These are phyloP conservation scores for Ammodytes marinus DNA, from an alignment of 2,113 vertebrate species.

Conservation along the genomic window DNA sequence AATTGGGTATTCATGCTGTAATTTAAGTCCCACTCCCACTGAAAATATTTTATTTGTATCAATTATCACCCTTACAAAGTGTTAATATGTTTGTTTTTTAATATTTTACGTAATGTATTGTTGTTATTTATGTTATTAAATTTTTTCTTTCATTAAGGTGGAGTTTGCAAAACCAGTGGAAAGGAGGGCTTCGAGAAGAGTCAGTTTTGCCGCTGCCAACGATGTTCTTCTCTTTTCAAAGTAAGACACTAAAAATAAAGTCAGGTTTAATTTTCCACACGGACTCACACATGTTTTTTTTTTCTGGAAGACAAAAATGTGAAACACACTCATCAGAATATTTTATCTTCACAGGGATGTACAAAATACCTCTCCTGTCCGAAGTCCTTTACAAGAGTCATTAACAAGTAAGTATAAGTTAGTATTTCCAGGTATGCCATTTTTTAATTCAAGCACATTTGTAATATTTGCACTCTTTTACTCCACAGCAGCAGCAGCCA, in stretches of 20 bases:
- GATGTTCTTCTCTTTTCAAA: slow-evolving; percentile 81
- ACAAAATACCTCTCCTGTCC: slow-evolving; percentile 71
- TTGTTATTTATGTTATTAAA: not conserved
- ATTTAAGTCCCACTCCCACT: not conserved
- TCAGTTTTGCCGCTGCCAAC: slow-evolving; percentile 85
- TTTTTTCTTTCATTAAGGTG: slow-evolving; percentile 67
- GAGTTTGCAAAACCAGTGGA: slow-evolving; percentile 74
- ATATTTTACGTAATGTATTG: not conserved
- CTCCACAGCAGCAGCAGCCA: slow-evolving; percentile 46
- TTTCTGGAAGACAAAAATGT: too few species aligned
- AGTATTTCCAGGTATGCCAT: not conserved
- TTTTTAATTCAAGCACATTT: not conserved
- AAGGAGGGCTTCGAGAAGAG: slow-evolving; percentile 83
- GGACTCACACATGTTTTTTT: not conserved
- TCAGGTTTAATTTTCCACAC: not conserved
- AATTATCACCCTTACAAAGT: not conserved
- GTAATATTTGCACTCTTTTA: slow-evolving; percentile 15
- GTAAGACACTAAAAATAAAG: slow-evolving; percentile 63
- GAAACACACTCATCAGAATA: not conserved
- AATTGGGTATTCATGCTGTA: not conserved
- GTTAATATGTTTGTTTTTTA: not conserved
- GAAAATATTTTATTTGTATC: not conserved
- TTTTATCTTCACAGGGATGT: slow-evolving; percentile 74
- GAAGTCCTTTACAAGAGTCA: slow-evolving; percentile 70
- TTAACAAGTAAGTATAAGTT: slow-evolving; percentile 53